A percentile compares a stretch with the other conserved stretches of the same genome.
These are phyloP conservation scores for Nematopogon swammerdamellus DNA, from an alignment of 2,888 invertebrate species.

Conservation along the genomic window DNA sequence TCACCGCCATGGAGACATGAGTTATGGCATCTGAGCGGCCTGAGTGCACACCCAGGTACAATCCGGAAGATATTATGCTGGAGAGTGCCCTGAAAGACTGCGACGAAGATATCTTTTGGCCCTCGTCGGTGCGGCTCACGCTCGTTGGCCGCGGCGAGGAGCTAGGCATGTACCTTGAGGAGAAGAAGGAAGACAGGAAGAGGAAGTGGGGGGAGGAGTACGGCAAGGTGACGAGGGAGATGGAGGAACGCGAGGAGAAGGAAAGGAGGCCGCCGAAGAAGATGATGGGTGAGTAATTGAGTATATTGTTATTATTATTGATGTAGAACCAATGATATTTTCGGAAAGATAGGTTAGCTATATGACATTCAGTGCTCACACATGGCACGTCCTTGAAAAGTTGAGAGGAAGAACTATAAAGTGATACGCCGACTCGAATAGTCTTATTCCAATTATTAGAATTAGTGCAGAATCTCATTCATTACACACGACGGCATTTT, in stretches of 20 bases:
- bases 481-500: too few species aligned
- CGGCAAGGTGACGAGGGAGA: slow-evolving; percentile 31
- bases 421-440: too few species aligned
- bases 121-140: slow-evolving; percentile 33
- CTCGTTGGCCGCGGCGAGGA: slow-evolving; percentile 21
- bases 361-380: too few species aligned
- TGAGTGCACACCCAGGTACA: neutral
- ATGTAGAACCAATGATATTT: too few species aligned
- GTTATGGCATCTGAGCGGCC: too few species aligned
- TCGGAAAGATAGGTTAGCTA: too few species aligned
- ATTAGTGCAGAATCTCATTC: too few species aligned
- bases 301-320: slow-evolving; percentile 10
- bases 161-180: slow-evolving; percentile 41
- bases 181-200: slow-evolving; percentile 34
- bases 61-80: neutral
- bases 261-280: slow-evolving; percentile 47
- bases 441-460: too few species aligned
- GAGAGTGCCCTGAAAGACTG: neutral
- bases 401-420: too few species aligned
- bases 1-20: neutral
- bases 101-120: slow-evolving; percentile 24
- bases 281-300: slow-evolving; percentile 39
- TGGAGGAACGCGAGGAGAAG: slow-evolving; percentile 31
- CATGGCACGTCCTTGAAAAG: too few species aligned
- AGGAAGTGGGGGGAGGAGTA: slow-evolving; percentile 39